Evolutionary conservation across 2,113 vertebrate genomes (phyloP), one percentile per base, ranked within the genome.

Genomic region (Dryoscopus gambensis): DNA sequence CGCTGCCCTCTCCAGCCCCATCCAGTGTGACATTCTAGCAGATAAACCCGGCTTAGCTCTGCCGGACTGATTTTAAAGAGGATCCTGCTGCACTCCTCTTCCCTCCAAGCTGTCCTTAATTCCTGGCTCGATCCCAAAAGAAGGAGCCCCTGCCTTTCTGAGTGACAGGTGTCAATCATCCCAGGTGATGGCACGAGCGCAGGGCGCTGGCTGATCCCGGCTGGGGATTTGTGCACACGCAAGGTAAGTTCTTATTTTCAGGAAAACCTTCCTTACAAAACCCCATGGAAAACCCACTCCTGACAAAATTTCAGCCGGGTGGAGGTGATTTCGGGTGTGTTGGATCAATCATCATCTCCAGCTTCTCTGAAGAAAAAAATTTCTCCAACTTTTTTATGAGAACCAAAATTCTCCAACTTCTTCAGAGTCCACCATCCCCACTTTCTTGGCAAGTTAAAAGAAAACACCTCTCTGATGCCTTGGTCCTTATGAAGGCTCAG

Each of bases 1-100:
- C 6, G 0, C 16, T 24, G 22, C 6, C 23, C 11, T 55, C 63
- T 20, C n/a, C 73, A 31, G 35, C 8, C 9, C 37, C 50, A 40
- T 52, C 33, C 39, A 23, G 4, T 0, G 4, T 1, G 39, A 33
- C 3, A 5, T 9, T 5, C 15, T 24, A 8, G 62, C 2, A 2
- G 16, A 31, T 20, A 57, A 67, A 28, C 7, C 30, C n/a, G 16
- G 3, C 47, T 47, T 23, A 42, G 44, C 46, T 39, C 69, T 60
- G 11, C 39, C 44, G 46, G 5, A 1, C 19, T 33, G 22, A 3
- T 40, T 16, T 60, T 22, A 12, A n/a, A 39, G 11, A 71, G 8
- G 33, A 6, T 42, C 10, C 64, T 55, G 4, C 25, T 55, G 31
- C 14, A 1, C 22, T 33, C 5, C 7, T 33, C 20, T 31, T 31